Evolutionary conservation across 1,140 invertebrate genomes (phyloP).

Genomic region (Drosophila nebulosa): DNA sequence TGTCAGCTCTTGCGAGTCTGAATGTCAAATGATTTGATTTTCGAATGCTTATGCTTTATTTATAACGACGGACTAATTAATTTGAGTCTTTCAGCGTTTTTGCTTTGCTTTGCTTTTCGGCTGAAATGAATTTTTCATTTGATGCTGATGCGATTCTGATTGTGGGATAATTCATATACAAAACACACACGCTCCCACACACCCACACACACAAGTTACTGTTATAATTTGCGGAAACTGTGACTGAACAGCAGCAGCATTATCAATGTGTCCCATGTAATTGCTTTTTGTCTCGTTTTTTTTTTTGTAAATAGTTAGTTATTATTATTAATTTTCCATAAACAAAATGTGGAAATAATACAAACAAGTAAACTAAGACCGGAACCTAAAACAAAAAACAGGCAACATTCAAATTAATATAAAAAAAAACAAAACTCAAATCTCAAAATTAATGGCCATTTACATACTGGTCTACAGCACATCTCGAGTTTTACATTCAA

Average conservation of each 20-base stretch:
- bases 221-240: constrained; percentile 75
- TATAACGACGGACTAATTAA: constrained; percentile 70
- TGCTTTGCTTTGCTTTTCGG: constrained; percentile 21
- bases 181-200: not conserved
- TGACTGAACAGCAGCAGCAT: constrained; percentile 62
- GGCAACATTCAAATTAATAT: not conserved
- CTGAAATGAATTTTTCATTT: constrained; percentile 50
- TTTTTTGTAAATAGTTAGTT: constrained; percentile 10
- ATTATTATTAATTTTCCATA: constrained; percentile 38
- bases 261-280: constrained; percentile 43
- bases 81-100: constrained; percentile 54
- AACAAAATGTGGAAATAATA: not conserved
- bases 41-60: constrained; percentile 72
- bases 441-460: not conserved
- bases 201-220: constrained; percentile 14
- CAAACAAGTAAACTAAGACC: constrained; percentile 13
- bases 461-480: not conserved
- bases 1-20: constrained; percentile 41
- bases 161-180: constrained; percentile 33
- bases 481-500: not conserved
- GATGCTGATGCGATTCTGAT: constrained; percentile 63
- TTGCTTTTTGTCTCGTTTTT: constrained; percentile 22
- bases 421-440: not conserved
- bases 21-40: constrained; percentile 72
- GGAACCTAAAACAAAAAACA: not conserved